Percentiles rank a stretch among this genome's conserved stretches.
Conservation (phyloP, 2,888 invertebrate genomes). For the Microchrysa polita region DNA sequence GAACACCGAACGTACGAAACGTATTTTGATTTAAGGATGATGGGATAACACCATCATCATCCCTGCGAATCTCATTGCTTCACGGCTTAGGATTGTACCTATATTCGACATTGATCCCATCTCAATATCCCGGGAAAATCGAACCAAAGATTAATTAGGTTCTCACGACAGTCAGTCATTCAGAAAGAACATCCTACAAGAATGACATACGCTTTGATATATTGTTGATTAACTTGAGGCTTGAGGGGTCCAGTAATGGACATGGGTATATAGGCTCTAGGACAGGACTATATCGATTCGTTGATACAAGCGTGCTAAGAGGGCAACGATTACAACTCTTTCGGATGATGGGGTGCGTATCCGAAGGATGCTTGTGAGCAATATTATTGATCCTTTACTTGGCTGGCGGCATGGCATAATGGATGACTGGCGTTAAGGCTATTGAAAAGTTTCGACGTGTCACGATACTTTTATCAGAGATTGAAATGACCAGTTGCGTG, state of each 20-base stretch:
- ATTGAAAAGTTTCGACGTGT: not conserved
- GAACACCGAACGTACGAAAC: not conserved
- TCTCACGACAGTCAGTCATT: constrained; percentile 30
- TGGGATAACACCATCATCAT: constrained; percentile 7
- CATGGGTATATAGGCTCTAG: too few relatives aligned
- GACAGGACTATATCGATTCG: constrained; percentile 9
- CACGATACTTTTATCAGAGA: constrained; percentile 1
- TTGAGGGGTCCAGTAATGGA: not conserved
- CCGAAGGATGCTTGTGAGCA: not conserved
- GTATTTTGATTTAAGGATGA: constrained; percentile 13
- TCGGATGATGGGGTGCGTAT: not conserved
- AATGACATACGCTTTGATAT: constrained; percentile 42
- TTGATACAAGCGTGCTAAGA: not conserved
- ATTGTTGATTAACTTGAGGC: constrained; percentile 34
- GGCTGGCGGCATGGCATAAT: not conserved
- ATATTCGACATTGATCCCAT: constrained; percentile 19
- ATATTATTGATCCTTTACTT: not conserved
- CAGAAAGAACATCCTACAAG: constrained; percentile 39
- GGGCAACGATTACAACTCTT: constrained; percentile 9
- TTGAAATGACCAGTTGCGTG: constrained; percentile 1
- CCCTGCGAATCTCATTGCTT: not conserved
- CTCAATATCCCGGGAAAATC: not conserved
- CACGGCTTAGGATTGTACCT: too few relatives aligned
- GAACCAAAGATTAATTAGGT: constrained; percentile 38
- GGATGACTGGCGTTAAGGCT: not conserved